phyloP scores from a whole-genome alignment of 2,888 invertebrate genomes.

The Melanargia galathea region DNA sequence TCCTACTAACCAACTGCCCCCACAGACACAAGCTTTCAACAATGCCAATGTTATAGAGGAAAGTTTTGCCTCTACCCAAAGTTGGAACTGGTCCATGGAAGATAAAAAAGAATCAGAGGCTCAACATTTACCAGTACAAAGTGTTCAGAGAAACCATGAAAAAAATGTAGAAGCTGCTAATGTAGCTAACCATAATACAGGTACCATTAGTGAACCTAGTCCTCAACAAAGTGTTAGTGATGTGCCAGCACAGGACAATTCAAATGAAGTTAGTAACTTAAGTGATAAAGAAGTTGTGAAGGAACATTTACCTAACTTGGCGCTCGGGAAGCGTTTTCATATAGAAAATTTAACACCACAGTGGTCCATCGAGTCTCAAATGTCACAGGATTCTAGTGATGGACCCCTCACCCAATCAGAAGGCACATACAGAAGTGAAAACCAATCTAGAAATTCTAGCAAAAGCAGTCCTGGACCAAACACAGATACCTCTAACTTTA shows the following conservation, averaged over 20 bases:
- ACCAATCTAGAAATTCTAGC: constrained; percentile 79
- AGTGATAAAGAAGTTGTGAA: constrained; percentile 68
- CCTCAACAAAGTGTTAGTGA: constrained; percentile 47
- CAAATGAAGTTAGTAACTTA: constrained; percentile 63
- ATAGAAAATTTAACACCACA: constrained; percentile 80
- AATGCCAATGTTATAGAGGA: constrained; percentile 81
- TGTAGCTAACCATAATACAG: constrained; percentile 9
- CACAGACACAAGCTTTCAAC: constrained; percentile 51
- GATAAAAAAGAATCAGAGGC: constrained; percentile 63
- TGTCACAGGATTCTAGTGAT: constrained; percentile 85
- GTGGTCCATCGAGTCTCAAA: constrained; percentile 86
- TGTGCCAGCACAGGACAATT: constrained; percentile 43
- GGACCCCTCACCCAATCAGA: constrained; percentile 83
- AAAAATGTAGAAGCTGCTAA: constrained; percentile 39
- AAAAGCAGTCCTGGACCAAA: constrained; percentile 73
- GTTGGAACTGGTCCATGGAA: constrained; percentile 85
- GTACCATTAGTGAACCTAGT: constrained; percentile 40
- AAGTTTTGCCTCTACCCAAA: constrained; percentile 80
- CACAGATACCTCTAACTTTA: constrained; percentile 70
- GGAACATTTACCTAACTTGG: constrained; percentile 72
- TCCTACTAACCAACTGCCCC: constrained; percentile 40
- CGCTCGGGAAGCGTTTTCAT: constrained; percentile 68
- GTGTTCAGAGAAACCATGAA: constrained; percentile 46
- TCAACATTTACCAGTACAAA: constrained; percentile 25
- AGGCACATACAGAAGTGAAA: constrained; percentile 82